These are phyloP conservation scores for Tryphoninae sp. DNA, from an alignment of 2,888 invertebrate species.

Conservation along the genomic window DNA sequence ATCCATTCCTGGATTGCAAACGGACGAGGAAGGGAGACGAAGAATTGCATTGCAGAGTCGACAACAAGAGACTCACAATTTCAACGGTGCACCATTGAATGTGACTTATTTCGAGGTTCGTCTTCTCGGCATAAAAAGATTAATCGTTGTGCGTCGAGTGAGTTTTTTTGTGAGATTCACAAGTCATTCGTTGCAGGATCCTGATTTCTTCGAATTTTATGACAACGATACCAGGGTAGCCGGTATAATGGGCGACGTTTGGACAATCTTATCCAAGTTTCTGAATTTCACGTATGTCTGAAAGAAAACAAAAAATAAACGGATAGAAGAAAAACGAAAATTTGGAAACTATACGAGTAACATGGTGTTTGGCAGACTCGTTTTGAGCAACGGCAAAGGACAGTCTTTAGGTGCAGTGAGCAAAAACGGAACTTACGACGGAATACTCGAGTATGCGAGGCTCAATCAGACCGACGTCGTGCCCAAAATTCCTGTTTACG, in stretches of 20 bases:
- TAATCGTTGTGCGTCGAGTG: background rate
- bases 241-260: constrained; percentile 65
- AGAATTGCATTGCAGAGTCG: background rate
- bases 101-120: constrained; percentile 25
- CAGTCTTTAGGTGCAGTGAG: background rate
- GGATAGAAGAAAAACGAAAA: background rate
- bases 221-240: constrained; percentile 54
- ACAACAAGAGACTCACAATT: constrained; percentile 11
- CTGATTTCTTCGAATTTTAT: constrained; percentile 29
- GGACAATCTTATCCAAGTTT: constrained; percentile 62
- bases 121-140: background rate
- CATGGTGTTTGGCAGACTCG: constrained; percentile 9
- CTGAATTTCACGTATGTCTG: constrained; percentile 68
- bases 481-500: constrained; percentile 43
- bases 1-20: constrained; percentile 11
- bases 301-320: background rate
- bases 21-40: background rate
- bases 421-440: constrained; percentile 22
- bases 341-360: background rate
- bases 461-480: constrained; percentile 46
- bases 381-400: background rate
- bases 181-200: constrained; percentile 4
- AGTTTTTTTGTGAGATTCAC: background rate
- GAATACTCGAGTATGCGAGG: constrained; percentile 40
- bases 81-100: constrained; percentile 10